These are phyloP conservation scores for Prinia subflava DNA, from an alignment of 2,113 vertebrate genomes.

Conservation along the genomic window DNA sequence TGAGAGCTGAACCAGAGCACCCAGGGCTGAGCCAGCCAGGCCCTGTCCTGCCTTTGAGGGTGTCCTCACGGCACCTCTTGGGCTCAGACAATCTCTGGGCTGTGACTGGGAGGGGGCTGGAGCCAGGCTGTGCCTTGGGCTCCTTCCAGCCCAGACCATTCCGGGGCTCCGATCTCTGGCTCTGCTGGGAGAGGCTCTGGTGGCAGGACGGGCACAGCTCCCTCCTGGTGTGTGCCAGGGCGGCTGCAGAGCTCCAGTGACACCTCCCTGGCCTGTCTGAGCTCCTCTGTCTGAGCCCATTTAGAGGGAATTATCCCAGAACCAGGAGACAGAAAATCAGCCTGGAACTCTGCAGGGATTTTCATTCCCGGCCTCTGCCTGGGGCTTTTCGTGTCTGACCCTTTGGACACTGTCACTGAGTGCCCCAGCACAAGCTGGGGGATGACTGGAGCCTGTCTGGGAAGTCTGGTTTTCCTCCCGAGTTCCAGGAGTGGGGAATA, in stretches of 20 bases:
- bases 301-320: not conserved
- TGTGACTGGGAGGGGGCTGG: not conserved
- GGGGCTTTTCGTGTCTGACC: not conserved
- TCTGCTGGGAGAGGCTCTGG: not conserved
- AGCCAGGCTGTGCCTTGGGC: accelerated
- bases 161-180: not conserved
- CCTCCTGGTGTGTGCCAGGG: not conserved
- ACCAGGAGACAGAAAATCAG: not conserved
- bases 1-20: not conserved
- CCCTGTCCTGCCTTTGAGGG: not conserved
- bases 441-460: not conserved
- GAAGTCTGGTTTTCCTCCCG: not conserved
- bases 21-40: not conserved
- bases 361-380: not conserved
- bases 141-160: not conserved
- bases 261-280: not conserved
- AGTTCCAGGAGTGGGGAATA: not conserved
- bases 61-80: not conserved
- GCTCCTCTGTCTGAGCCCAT: not conserved
- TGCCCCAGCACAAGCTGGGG: not conserved
- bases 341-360: not conserved
- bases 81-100: accelerated
- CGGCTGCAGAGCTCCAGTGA: not conserved
- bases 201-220: not conserved
- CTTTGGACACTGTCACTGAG: accelerated